Base-by-base conservation (phyloP, 2,888 invertebrate genomes). In the Macroteleia sp. region DNA sequence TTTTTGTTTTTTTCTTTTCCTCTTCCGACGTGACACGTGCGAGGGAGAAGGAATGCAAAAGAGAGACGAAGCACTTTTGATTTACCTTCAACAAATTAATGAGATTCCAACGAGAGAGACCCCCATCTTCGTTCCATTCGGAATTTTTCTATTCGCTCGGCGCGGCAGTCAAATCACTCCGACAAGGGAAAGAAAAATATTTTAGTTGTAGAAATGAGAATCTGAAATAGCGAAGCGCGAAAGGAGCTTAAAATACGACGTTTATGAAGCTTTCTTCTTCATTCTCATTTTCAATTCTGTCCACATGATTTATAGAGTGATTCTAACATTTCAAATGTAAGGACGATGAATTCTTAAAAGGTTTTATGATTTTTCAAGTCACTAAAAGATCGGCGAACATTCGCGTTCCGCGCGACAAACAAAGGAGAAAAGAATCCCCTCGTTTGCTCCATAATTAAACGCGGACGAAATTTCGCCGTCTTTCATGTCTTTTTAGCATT, bases 1-100 rank as follows among this genome's bases (percentile, higher is more conserved):
- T n/a, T n/a, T n/a, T n/a, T n/a, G 5, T 67, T 61, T 34, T 62
- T 22, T 30, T 17, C 30, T 1, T 59, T n/a, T n/a, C n/a, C n/a
- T n/a, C n/a, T n/a, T n/a, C n/a, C n/a, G n/a, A n/a, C n/a, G n/a
- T n/a, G n/a, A n/a, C 30, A 30, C 30, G 30, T 30, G 39, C 41
- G 54, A 67, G 32, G 44, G 57, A 70, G 56, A 67, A 36, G 30
- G 17, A 59, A 44, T 25, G 42, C 78, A n/a, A n/a, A n/a, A n/a
- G 32, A 50, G 57, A 70, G 56, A 67, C 42, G 30, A 17, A 59
- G 50, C 32, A 36, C 78, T 74, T 78, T 74, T 78, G 74, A 74
- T 78, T 78, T 74, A 74, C 46, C 79, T 82, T 82, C 82, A 79
- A 84, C 84, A 84, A 86, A 86, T 87, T 86, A 86, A 87, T 85